phyloP scores from a whole-genome alignment of 1,140 invertebrate genomes.

The Eciton burchellii region DNA sequence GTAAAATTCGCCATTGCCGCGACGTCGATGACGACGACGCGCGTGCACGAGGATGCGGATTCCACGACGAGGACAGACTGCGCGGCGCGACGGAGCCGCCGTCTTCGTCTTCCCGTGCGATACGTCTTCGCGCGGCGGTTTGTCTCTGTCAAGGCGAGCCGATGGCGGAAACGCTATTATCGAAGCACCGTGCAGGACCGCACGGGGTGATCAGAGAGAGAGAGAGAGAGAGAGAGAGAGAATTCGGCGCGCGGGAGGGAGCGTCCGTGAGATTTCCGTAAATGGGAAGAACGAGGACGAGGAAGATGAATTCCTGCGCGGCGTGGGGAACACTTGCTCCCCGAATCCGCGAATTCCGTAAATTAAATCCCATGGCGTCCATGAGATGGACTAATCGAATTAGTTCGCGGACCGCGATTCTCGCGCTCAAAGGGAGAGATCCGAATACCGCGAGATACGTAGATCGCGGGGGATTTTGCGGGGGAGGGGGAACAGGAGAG shows the following conservation, averaged over 20 bases:
- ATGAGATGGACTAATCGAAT: conserved; percentile 42
- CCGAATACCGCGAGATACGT: background rate
- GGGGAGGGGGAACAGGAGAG: too few relatives aligned
- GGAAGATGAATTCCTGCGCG: too few relatives aligned
- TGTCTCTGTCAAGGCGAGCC: conserved; percentile 54
- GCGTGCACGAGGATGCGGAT: conserved; percentile 20
- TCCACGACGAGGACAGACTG: conserved; percentile 54
- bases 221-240: background rate
- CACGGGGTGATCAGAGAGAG: conserved; percentile 26
- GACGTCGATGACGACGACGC: conserved; percentile 39
- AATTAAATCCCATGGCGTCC: too few relatives aligned
- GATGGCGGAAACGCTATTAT: conserved; percentile 56
- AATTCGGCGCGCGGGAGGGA: background rate
- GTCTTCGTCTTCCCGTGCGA: conserved; percentile 47
- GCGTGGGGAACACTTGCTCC: too few relatives aligned
- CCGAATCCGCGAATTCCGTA: too few relatives aligned
- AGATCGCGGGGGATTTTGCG: too few relatives aligned
- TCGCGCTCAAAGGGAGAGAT: conserved; percentile 10
- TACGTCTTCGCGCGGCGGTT: conserved; percentile 58
- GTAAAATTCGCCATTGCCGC: conserved; percentile 31
- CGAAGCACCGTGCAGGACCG: conserved; percentile 15
- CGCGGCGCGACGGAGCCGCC: conserved; percentile 43
- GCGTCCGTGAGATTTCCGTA: background rate
- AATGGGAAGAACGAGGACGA: too few relatives aligned
- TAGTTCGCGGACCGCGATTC: conserved; percentile 23